phyloP scores from a whole-genome alignment of 2,113 vertebrate genomes.

The Scalopus aquaticus region DNA sequence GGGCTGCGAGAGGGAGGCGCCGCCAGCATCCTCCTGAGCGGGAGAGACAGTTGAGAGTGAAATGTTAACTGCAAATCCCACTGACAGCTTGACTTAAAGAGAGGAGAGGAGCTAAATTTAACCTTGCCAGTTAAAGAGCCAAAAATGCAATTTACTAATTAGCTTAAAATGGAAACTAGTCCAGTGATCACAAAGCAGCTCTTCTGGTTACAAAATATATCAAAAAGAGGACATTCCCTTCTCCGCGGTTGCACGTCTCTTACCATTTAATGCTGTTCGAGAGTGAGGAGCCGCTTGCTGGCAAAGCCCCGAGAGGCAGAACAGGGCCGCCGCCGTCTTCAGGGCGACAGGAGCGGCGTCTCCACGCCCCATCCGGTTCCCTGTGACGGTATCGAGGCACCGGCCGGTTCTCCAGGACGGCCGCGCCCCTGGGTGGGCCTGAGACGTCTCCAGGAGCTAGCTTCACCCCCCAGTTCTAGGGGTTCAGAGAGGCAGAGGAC shows the following conservation, averaged over 20 bases:
- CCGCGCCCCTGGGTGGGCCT: background rate
- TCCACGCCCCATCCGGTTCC: too few relatives aligned
- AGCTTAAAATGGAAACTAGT: conserved; percentile 72
- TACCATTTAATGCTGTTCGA: too few relatives aligned
- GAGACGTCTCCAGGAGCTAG: background rate
- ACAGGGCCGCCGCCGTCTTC: too few relatives aligned
- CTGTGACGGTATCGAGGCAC: too few relatives aligned
- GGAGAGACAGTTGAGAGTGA: background rate
- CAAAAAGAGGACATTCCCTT: background rate
- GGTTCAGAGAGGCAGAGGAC: background rate
- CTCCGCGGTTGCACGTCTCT: background rate
- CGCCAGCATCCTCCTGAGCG: conserved; percentile 11
- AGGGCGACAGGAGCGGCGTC: too few relatives aligned
- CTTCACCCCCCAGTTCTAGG: accelerated
- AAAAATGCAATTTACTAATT: conserved; percentile 75
- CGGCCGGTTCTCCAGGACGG: too few relatives aligned
- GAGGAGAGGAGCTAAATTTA: conserved; percentile 77
- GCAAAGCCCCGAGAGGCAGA: too few relatives aligned
- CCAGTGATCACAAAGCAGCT: conserved; percentile 52
- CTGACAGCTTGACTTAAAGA: conserved; percentile 74
- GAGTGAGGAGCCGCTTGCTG: too few relatives aligned
- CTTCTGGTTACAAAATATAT: conserved; percentile 36
- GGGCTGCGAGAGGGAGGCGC: background rate
- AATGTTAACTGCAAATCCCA: conserved; percentile 68
- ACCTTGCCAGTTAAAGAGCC: conserved; percentile 66